These are phyloP conservation scores for Silurus glanis DNA, from an alignment of 2,113 vertebrate species.

Conservation along the genomic window DNA sequence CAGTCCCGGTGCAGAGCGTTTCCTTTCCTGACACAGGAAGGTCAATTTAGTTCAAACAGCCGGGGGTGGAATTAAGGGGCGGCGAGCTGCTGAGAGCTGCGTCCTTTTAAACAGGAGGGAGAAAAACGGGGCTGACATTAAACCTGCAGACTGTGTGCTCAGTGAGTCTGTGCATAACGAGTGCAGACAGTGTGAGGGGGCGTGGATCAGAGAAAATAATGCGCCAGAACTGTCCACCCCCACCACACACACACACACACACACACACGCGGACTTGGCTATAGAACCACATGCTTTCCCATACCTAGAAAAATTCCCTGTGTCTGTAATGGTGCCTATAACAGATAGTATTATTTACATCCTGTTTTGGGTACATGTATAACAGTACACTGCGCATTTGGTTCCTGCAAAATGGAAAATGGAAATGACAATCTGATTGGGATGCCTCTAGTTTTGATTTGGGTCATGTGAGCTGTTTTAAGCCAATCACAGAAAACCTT, in stretches of 20 bases:
- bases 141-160: neutral
- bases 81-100: slow-evolving; percentile 26
- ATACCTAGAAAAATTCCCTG: neutral
- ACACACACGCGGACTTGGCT: too few species aligned
- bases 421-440: neutral
- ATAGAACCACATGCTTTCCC: neutral
- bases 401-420: neutral
- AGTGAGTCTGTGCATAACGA: neutral
- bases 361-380: neutral
- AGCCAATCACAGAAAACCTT: neutral
- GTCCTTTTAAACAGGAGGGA: slow-evolving; percentile 22
- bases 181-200: neutral
- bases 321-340: neutral
- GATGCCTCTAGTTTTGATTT: neutral
- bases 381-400: neutral
- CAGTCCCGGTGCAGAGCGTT: neutral
- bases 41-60: slow-evolving; percentile 52
- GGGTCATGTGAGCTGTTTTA: neutral
- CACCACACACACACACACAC: too few species aligned
- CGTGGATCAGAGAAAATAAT: neutral
- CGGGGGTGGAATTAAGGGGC: slow-evolving; percentile 44
- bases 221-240: neutral
- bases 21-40: slow-evolving; percentile 23
- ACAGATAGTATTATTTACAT: neutral
- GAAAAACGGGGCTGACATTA: neutral